Conservation (phyloP, 1,140 invertebrate species). For the Drepana arcuata region DNA sequence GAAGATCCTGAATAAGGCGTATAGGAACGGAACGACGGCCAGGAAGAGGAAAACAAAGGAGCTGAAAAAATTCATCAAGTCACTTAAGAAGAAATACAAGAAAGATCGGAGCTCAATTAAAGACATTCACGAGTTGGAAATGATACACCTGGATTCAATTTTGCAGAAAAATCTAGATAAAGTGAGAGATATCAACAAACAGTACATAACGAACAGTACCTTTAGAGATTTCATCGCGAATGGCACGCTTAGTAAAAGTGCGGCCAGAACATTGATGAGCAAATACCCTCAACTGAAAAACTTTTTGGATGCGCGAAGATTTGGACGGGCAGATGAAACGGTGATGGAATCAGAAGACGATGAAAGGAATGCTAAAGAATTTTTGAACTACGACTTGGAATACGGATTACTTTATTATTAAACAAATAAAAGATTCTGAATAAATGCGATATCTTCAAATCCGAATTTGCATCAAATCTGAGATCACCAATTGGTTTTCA, state of each 20-base stretch:
- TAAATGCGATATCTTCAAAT: too few relatives aligned
- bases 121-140: conserved; percentile 35
- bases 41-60: conserved; percentile 45
- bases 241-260: conserved; percentile 27
- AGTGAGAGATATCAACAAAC: conserved; percentile 29
- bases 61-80: conserved; percentile 46
- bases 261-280: conserved; percentile 25
- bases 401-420: conserved; percentile 43
- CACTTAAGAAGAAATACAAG: conserved; percentile 41
- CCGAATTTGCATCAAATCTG: too few relatives aligned
- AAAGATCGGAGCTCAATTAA: conserved; percentile 39
- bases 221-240: conserved; percentile 46
- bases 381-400: conserved; percentile 44
- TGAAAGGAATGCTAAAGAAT: conserved; percentile 11
- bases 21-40: conserved; percentile 34
- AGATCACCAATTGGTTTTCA: too few relatives aligned
- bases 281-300: conserved; percentile 34
- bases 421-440: too few relatives aligned
- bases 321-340: not conserved
- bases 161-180: conserved; percentile 31
- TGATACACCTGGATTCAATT: conserved; percentile 34
- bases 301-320: conserved; percentile 14
- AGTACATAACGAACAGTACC: conserved; percentile 35
- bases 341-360: not conserved
- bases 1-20: conserved; percentile 38